Evolutionary conservation across 2,888 invertebrate species (phyloP), one percentile per base, ranked within the genome.

Genomic region (Omphaloscelis lunosa): DNA sequence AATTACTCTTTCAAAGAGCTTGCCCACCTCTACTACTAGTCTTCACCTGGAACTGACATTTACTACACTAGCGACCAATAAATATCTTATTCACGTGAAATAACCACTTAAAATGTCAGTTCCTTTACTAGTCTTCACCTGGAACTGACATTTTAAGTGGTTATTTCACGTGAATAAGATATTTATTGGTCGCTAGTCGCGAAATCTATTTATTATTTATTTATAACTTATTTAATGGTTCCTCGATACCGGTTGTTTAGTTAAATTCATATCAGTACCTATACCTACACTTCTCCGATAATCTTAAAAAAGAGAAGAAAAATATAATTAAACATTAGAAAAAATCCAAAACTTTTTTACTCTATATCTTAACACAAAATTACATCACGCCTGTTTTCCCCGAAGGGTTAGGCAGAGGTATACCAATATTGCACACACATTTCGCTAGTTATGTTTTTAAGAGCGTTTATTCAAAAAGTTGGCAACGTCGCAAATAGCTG

Each of bases 91-190:
- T 79, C 58, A 79, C 5, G 17, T 15, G 79, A 41, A 23, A 48
- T 48, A 17, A 76, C 15, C 39, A 29, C 6, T 56, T 73, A 56
- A 53, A 45, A 27, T 20, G 15, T 73, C 73, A 59, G 23, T 53
- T 23, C n/a, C n/a, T n/a, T n/a, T 45, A 71, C 17, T 61, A 17
- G 58, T 51, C 12, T 53, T 41, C 41, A 72, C n/a, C 34, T 58
- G n/a, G n/a, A 23, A 53, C 23, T 59, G 73, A 73, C 15, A 20
- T 27, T 45, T 53, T 56, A 73, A 56, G 6, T 29, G 39, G 15
- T 76, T 17, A 48, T 48, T 23, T 41, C 79, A 15, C 17, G 5
- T 79, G 58, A 79, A 68, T 79, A 29, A 58, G 20, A 58, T 29
- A 58, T 34, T 34, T 5, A 56, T 56, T 56, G 29, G 5, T 11